These are phyloP conservation scores for Columba guinea DNA, from an alignment of 2,797 vertebrate genomes.

Conservation along the genomic window DNA sequence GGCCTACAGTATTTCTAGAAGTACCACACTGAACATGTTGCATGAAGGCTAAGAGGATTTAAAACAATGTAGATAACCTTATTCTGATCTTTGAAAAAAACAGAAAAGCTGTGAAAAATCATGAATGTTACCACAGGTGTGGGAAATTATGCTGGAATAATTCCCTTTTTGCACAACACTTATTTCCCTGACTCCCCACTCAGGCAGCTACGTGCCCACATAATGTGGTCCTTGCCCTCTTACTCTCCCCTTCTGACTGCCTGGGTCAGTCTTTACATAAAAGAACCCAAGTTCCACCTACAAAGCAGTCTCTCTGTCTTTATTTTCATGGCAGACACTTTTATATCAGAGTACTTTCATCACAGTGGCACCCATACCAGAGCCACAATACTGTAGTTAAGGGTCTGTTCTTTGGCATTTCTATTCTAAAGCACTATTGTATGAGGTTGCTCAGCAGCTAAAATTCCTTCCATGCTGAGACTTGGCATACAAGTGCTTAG, in stretches of 20 bases:
- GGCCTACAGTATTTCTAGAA: neutral
- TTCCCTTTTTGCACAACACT: conserved; percentile 32
- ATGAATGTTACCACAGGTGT: conserved; percentile 56
- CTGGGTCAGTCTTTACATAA: conserved; percentile 69
- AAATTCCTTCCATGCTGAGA: conserved; percentile 73
- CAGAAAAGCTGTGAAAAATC: conserved; percentile 34
- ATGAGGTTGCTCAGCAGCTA: conserved; percentile 73
- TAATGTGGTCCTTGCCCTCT: conserved; percentile 68
- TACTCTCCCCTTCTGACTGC: conserved; percentile 66
- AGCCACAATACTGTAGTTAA: conserved; percentile 74
- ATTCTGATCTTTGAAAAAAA: neutral
- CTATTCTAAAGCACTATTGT: conserved; percentile 72
- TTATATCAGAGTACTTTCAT: conserved; percentile 75
- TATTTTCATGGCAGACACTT: conserved; percentile 74
- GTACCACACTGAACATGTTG: neutral
- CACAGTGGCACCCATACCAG: conserved; percentile 74
- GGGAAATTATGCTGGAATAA: conserved; percentile 60
- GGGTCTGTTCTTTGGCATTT: conserved; percentile 72
- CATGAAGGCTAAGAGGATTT: neutral
- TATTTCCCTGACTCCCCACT: conserved; percentile 37
- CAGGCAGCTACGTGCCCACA: conserved; percentile 57
- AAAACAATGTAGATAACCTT: neutral
- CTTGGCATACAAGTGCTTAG: conserved; percentile 68
- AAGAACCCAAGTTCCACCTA: conserved; percentile 71
- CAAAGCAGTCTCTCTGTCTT: conserved; percentile 72